phyloP scores from a whole-genome alignment of 1,140 invertebrate species.

The Parapsyche elsis region DNA sequence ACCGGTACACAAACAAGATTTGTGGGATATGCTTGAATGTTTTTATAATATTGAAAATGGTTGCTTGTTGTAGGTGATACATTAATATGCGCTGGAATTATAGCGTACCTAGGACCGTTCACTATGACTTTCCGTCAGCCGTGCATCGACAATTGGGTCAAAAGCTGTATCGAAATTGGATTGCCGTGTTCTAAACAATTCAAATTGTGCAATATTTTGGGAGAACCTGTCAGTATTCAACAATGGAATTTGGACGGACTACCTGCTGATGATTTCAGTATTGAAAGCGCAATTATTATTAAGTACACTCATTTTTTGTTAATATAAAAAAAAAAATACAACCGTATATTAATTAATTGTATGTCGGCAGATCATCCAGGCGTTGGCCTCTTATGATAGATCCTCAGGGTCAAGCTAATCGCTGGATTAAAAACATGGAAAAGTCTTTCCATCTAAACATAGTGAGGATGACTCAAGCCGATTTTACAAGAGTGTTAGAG shows the following conservation, averaged over 20 bases:
- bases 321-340: background rate
- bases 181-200: conserved; percentile 82
- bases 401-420: conserved; percentile 93
- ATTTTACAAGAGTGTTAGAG: conserved; percentile 88
- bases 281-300: conserved; percentile 93
- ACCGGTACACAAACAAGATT: too few species aligned
- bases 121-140: conserved; percentile 77
- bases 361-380: conserved; percentile 75
- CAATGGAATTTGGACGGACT: conserved; percentile 93
- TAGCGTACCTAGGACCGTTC: conserved; percentile 93
- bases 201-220: conserved; percentile 79
- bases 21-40: too few species aligned
- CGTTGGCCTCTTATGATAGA: conserved; percentile 95
- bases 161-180: conserved; percentile 72
- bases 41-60: conserved; percentile 46
- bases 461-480: conserved; percentile 82
- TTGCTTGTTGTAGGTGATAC: conserved; percentile 76
- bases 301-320: conserved; percentile 65
- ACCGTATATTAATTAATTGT: background rate
- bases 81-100: conserved; percentile 86
- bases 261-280: conserved; percentile 88
- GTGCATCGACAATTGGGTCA: conserved; percentile 78
- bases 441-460: conserved; percentile 86
- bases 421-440: conserved; percentile 96
- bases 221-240: conserved; percentile 87